Evolutionary conservation across 2,888 invertebrate species (phyloP).

Genomic region (Rhingia campestris): DNA sequence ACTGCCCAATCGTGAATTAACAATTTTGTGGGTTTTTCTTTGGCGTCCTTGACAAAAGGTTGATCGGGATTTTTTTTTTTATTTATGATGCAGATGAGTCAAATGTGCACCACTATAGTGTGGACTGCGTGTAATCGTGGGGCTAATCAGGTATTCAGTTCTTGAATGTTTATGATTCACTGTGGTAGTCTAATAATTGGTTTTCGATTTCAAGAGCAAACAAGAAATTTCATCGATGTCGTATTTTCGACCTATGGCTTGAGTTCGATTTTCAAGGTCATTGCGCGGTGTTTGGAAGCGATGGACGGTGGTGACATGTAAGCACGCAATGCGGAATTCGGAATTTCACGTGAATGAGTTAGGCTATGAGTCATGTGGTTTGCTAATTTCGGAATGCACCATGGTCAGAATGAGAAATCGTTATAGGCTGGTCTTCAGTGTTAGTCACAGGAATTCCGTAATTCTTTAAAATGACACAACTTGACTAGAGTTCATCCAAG

Average conservation of each 20-base stretch:
- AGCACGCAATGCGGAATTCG: constrained; percentile 42
- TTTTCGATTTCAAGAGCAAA: constrained; percentile 28
- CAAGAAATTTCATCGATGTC: not conserved
- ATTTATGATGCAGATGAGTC: no score
- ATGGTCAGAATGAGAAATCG: no score
- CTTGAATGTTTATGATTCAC: constrained; percentile 61
- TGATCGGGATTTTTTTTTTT: no score
- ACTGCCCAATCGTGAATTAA: constrained; percentile 48
- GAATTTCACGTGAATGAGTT: constrained; percentile 37
- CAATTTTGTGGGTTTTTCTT: constrained; percentile 53
- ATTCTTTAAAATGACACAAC: no score
- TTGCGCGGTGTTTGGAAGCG: constrained; percentile 8
- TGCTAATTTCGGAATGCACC: no score
- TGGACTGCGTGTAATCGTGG: not conserved
- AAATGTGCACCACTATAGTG: no score
- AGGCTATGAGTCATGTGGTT: constrained; percentile 32
- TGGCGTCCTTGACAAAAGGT: constrained; percentile 32
- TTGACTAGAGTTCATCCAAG: no score
- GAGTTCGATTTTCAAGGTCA: constrained; percentile 26
- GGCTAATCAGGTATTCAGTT: constrained; percentile 60
- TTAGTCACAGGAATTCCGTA: no score
- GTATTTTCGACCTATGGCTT: constrained; percentile 42
- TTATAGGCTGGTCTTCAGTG: no score
- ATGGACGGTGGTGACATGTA: constrained; percentile 32
- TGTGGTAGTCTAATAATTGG: constrained; percentile 9